Percentiles rank a stretch among this genome's conserved stretches.
These are phyloP conservation scores for Elephas maximus DNA, from an alignment of 2,113 vertebrate species.

Conservation along the genomic window DNA sequence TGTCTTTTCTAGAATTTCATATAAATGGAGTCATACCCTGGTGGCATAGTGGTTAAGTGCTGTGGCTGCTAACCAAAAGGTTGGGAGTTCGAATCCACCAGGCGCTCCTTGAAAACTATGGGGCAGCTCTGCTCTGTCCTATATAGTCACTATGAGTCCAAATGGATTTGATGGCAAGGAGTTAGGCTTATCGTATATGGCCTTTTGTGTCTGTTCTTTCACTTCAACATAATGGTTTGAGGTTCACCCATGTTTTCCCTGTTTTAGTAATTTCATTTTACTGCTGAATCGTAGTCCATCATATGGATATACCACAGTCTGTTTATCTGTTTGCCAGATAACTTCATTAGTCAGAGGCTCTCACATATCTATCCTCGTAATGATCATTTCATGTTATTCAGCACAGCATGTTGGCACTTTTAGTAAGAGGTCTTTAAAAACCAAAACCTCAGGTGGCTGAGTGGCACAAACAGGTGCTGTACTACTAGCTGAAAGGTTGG, in stretches of 20 bases:
- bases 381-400: background rate
- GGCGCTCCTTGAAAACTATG: no score
- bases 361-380: background rate
- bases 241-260: background rate
- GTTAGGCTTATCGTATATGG: background rate
- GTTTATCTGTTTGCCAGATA: background rate
- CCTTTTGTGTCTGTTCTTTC: background rate
- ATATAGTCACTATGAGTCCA: no score
- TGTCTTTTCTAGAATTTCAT: background rate
- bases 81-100: no score
- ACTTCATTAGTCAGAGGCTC: slow-evolving; percentile 10
- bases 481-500: no score
- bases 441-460: no score
- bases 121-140: no score
- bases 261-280: background rate
- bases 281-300: background rate
- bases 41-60: no score
- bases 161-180: no score
- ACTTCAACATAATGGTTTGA: background rate
- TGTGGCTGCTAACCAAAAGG: no score
- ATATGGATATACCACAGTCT: no score
- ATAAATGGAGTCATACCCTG: no score
- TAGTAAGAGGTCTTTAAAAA: slow-evolving; percentile 58
- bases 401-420: slow-evolving; percentile 8
- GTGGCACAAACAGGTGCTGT: no score